These are phyloP conservation scores for Scopus umbretta DNA, from an alignment of 2,113 vertebrate genomes.

Conservation along the genomic window DNA sequence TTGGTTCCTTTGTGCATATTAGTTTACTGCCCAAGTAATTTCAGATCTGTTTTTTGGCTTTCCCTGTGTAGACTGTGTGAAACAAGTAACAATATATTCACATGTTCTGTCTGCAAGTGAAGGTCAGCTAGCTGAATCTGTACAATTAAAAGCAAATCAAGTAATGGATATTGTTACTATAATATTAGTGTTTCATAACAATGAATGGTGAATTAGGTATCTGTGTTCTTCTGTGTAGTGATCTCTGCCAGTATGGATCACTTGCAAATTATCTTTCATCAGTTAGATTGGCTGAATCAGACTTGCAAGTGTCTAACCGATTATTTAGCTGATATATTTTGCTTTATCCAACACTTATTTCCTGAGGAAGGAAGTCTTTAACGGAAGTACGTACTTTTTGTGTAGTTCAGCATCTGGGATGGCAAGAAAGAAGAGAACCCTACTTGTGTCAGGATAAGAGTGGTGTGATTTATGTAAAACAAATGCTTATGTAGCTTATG, in stretches of 20 bases:
- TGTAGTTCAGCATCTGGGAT: neutral
- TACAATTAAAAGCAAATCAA: neutral
- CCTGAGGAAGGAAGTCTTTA: neutral
- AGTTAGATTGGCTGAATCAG: neutral
- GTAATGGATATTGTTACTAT: neutral
- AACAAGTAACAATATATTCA: neutral
- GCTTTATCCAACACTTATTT: neutral
- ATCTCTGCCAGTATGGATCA: neutral
- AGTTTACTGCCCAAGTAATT: neutral
- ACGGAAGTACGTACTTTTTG: neutral
- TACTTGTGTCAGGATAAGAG: neutral
- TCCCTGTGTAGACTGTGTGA: neutral
- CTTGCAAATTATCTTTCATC: neutral
- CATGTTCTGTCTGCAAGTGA: neutral
- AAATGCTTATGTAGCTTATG: neutral
- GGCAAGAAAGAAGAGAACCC: neutral
- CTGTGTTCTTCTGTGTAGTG: neutral
- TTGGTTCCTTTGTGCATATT: neutral
- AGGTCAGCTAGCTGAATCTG: neutral
- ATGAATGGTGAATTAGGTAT: neutral
- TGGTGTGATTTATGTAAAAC: conserved; percentile 6
- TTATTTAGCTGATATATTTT: neutral
- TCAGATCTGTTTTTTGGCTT: neutral
- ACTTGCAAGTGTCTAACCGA: neutral
- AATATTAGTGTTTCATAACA: neutral